phyloP scores from a whole-genome alignment of 2,888 invertebrate species.

The Ormyrus rosae region DNA sequence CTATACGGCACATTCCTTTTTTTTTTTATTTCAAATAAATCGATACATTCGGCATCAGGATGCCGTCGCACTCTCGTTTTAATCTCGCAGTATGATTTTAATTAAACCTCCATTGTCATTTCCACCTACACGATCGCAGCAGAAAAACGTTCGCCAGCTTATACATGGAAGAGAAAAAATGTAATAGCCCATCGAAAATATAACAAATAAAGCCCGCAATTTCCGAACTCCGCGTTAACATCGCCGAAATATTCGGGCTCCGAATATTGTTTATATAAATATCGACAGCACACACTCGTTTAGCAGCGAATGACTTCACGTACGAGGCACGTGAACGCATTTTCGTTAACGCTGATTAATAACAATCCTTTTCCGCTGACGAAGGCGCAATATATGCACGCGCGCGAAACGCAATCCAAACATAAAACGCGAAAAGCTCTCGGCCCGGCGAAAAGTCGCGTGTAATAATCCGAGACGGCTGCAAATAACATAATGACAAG shows the following conservation, averaged over 20 bases:
- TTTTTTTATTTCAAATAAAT: constrained; percentile 12
- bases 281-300: too few relatives aligned
- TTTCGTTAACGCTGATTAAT: constrained; percentile 2
- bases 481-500: constrained; percentile 47
- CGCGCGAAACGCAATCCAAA: background rate
- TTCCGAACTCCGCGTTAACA: too few relatives aligned
- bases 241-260: too few relatives aligned
- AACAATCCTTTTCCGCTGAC: constrained; percentile 29
- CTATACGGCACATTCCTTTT: too few relatives aligned
- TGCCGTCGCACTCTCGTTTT: constrained; percentile 21
- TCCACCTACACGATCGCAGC: constrained; percentile 5
- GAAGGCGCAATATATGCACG: background rate
- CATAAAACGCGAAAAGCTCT: constrained; percentile 16
- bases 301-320: too few relatives aligned
- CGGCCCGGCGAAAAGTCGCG: background rate
- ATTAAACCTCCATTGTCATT: constrained; percentile 28
- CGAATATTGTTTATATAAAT: too few relatives aligned
- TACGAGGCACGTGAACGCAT: too few relatives aligned
- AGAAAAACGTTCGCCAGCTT: background rate
- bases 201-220: background rate
- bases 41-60: constrained; percentile 20
- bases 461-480: constrained; percentile 29
- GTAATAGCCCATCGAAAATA: background rate
- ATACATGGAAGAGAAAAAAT: background rate
- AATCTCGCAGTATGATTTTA: constrained; percentile 13